phyloP scores from a whole-genome alignment of 2,888 invertebrate species.

The Ophioninae sp. region DNA sequence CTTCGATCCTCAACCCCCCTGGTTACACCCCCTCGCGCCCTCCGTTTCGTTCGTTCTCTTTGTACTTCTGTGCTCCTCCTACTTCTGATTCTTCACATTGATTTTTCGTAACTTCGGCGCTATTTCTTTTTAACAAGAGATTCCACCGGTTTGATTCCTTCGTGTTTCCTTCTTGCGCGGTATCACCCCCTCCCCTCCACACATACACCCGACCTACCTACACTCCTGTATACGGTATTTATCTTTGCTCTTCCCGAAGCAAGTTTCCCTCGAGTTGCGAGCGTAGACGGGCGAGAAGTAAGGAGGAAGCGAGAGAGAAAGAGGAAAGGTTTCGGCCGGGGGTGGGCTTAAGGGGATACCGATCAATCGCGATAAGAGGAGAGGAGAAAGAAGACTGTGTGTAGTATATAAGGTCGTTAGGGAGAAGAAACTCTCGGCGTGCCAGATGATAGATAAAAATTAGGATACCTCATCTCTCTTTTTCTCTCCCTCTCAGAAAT shows the following conservation, averaged over 20 bases:
- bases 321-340: conserved; percentile 23
- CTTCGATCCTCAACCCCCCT: conserved; percentile 11
- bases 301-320: conserved; percentile 24
- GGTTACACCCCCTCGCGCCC: conserved; percentile 24
- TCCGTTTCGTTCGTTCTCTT: conserved; percentile 3
- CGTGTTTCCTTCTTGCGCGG: conserved; percentile 42
- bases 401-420: conserved; percentile 60
- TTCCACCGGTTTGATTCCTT: conserved; percentile 49
- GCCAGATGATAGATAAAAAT: conserved; percentile 62
- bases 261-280: conserved; percentile 56
- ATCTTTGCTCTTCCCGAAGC: conserved; percentile 49
- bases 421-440: conserved; percentile 57
- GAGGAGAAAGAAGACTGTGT: conserved; percentile 53
- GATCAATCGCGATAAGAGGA: conserved; percentile 61
- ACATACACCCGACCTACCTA: conserved; percentile 44
- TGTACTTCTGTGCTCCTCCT: conserved; percentile 50
- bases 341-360: conserved; percentile 56
- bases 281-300: conserved; percentile 35
- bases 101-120: conserved; percentile 56
- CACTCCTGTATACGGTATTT: conserved; percentile 57
- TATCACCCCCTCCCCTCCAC: conserved; percentile 43
- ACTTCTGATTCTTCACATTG: conserved; percentile 57
- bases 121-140: conserved; percentile 61
- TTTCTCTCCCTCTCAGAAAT: neutral
- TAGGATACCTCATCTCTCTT: conserved; percentile 58